Conservation (phyloP, 1,140 invertebrate species). For the Scaptomyza graminum region DNA sequence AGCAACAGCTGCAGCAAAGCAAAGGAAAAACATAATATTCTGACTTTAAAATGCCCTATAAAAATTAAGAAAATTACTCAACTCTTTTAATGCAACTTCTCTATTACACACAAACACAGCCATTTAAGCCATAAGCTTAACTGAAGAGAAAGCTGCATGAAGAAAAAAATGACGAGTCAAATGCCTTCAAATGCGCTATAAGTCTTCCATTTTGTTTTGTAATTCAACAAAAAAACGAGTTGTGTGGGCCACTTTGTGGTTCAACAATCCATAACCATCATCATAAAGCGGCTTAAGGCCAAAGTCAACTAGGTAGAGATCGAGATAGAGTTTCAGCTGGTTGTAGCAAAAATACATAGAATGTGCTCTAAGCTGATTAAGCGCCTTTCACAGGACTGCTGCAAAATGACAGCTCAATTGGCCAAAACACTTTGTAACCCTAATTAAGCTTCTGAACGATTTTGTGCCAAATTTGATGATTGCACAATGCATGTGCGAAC, state of each 20-base stretch:
- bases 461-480: constrained; percentile 21
- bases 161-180: too few species aligned
- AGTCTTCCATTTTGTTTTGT: constrained; percentile 8
- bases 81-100: too few species aligned
- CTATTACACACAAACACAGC: background rate
- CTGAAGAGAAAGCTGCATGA: constrained; percentile 5
- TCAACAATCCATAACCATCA: constrained; percentile 9
- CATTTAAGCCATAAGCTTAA: background rate
- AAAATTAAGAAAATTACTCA: background rate
- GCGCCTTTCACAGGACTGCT: constrained; percentile 21
- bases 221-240: constrained; percentile 8
- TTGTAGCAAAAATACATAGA: background rate
- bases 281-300: constrained; percentile 45
- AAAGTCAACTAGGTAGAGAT: background rate
- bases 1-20: background rate
- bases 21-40: background rate
- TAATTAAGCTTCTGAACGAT: constrained; percentile 69
- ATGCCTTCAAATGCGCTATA: background rate
- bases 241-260: constrained; percentile 17
- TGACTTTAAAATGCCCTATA: constrained; percentile 11
- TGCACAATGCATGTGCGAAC: background rate
- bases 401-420: constrained; percentile 45
- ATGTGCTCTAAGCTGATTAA: constrained; percentile 56
- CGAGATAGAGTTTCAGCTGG: background rate
- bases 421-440: constrained; percentile 65